phyloP scores from a whole-genome alignment of 2,888 invertebrate genomes.

The Eupeodes luniger region DNA sequence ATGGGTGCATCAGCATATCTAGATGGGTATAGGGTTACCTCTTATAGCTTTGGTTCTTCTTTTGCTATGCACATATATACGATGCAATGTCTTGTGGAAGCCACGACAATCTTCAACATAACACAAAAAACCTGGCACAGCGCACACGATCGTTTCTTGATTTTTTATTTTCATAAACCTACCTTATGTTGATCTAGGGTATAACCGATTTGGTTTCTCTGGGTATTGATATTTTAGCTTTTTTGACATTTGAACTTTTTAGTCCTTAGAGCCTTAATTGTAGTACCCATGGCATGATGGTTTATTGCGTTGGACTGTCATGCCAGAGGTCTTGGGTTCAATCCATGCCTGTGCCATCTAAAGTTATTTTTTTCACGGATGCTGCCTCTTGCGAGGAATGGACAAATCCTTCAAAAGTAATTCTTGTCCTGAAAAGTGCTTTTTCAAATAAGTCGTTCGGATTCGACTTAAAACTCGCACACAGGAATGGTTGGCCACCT shows the following conservation, averaged over 20 bases:
- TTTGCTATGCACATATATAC: no score
- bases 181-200: slow-evolving; percentile 24
- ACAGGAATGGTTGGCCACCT: no score
- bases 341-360: no score
- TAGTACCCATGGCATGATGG: no score
- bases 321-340: no score
- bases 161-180: slow-evolving; percentile 20
- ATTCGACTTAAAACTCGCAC: no score
- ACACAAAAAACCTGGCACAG: slow-evolving; percentile 56
- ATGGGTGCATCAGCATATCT: slow-evolving; percentile 74
- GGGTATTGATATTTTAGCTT: neutral
- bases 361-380: no score
- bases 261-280: neutral
- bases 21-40: slow-evolving; percentile 75
- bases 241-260: neutral
- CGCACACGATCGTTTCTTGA: slow-evolving; percentile 69
- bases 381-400: no score
- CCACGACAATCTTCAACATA: slow-evolving; percentile 61
- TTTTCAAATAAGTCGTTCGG: no score
- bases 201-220: neutral
- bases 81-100: slow-evolving; percentile 31
- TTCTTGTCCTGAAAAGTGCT: no score
- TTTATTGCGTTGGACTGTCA: no score
- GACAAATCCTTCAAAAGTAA: no score
- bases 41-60: slow-evolving; percentile 44